A percentile compares a stretch with the other conserved stretches of the same genome.
These are phyloP conservation scores for Cepphus grylle DNA, from an alignment of 2,113 vertebrate genomes.

Conservation along the genomic window DNA sequence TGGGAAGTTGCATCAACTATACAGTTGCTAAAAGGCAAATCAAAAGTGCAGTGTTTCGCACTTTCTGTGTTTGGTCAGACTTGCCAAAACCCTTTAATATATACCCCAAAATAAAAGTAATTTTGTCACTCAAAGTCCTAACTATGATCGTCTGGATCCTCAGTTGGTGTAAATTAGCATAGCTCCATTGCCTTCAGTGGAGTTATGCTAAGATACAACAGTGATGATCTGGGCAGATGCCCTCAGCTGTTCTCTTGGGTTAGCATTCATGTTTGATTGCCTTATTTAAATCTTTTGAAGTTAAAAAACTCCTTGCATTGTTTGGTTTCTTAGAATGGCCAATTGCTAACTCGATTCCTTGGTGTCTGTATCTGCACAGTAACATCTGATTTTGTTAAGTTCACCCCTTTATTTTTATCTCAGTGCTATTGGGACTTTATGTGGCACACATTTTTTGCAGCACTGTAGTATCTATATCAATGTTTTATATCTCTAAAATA, in stretches of 20 bases:
- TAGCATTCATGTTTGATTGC: conserved; percentile 67
- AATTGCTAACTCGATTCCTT: background rate
- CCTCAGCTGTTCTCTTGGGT: conserved; percentile 63
- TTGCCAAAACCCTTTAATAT: conserved; percentile 45
- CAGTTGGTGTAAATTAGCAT: conserved; percentile 54
- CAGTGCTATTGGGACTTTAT: conserved; percentile 41
- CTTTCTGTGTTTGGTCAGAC: conserved; percentile 61
- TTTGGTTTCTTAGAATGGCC: conserved; percentile 45
- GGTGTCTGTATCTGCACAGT: conserved; percentile 52
- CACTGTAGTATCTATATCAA: conserved; percentile 23
- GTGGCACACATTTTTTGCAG: conserved; percentile 46
- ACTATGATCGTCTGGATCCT: conserved; percentile 13
- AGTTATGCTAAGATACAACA: conserved; percentile 47
- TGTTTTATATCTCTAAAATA: conserved; percentile 51
- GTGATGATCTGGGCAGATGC: conserved; percentile 52
- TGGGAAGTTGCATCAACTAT: conserved; percentile 54
- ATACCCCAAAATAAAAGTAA: background rate
- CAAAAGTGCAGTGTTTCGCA: conserved; percentile 11
- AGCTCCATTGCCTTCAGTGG: conserved; percentile 32
- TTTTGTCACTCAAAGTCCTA: conserved; percentile 3
- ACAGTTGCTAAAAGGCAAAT: conserved; percentile 24
- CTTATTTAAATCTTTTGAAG: conserved; percentile 40
- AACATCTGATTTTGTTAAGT: conserved; percentile 49
- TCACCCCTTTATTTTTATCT: conserved; percentile 55
- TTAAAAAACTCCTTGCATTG: conserved; percentile 12